Conservation (phyloP, 2,797 vertebrate genomes). For the Triplophysa bombifrons region DNA sequence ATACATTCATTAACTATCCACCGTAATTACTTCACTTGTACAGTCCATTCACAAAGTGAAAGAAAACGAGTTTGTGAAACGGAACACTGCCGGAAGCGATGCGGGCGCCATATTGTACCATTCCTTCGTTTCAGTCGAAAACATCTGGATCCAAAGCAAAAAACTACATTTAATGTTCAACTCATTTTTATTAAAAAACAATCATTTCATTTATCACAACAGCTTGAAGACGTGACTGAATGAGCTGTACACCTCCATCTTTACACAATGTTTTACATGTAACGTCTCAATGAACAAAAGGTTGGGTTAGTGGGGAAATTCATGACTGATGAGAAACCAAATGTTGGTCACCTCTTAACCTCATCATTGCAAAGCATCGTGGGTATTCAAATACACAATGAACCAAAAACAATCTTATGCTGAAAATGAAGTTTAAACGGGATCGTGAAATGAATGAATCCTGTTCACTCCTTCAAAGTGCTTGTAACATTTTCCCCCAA, state of each 20-base stretch:
- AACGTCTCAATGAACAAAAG: slow-evolving; percentile 88
- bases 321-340: slow-evolving; percentile 79
- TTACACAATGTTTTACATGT: slow-evolving; percentile 85
- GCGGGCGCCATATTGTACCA: too few species aligned
- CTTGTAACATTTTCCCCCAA: slow-evolving; percentile 69
- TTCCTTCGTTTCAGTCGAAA: too few species aligned
- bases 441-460: slow-evolving; percentile 18
- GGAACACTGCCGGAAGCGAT: too few species aligned
- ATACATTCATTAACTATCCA: too few species aligned
- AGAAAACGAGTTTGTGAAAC: too few species aligned
- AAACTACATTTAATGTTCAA: background rate
- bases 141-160: too few species aligned
- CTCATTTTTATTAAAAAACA: background rate
- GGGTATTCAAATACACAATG: slow-evolving; percentile 68
- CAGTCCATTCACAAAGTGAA: too few species aligned
- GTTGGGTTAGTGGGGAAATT: slow-evolving; percentile 71
- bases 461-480: slow-evolving; percentile 75
- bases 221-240: slow-evolving; percentile 89
- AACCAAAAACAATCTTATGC: slow-evolving; percentile 62
- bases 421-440: background rate
- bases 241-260: slow-evolving; percentile 83
- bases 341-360: slow-evolving; percentile 87
- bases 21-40: too few species aligned
- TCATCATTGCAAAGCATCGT: slow-evolving; percentile 89
- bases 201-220: slow-evolving; percentile 86